Evolutionary conservation across 2,888 invertebrate genomes (phyloP), one percentile per base, ranked within the genome.

Genomic region (Amiota communis): DNA sequence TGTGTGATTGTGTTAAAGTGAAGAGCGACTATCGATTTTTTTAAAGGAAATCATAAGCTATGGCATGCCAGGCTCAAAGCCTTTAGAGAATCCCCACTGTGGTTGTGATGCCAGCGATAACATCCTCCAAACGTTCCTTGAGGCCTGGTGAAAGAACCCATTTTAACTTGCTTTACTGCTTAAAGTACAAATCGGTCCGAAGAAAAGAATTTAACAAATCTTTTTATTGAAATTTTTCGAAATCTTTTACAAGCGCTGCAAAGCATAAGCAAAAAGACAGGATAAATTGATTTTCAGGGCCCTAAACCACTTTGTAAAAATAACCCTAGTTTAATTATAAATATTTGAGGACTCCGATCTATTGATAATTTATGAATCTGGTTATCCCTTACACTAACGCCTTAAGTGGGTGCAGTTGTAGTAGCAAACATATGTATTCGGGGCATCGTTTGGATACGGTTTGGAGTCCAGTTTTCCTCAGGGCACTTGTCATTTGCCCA

Each of bases 41-140:
- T 36, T 36, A 36, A 9, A 36, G 12, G 64, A 72, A 49, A 10
- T 51, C 17, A 56, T 78, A 15, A 89, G 88, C 73, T 92, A 91
- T n/a, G 94, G 93, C 92, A 92, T 93, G 9, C 94, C 94, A 49
- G 93, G 92, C 83, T 94, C 94, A 23, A 94, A 91, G 46, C 94
- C 94, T 87, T 93, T 93, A 77, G 89, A 90, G 80, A 93, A 94
- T 75, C 94, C 94, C 93, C 93, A 91, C 93, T 72, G 92, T 89
- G 1, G 92, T 92, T 88, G 93, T 93, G 11, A 91, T 91, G 0
- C 92, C 77, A 63, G 91, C 91, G 64, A 93, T 89, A 9, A 94
- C 92, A 47, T 92, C 88, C 51, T 91, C 90, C 65, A 94, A 87
- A 80, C 94, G 92, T 81, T 93, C 92, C 86, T 93, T 93, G 1